phyloP scores from a whole-genome alignment of 2,113 vertebrate species.

The Thinocorus orbignyianus region DNA sequence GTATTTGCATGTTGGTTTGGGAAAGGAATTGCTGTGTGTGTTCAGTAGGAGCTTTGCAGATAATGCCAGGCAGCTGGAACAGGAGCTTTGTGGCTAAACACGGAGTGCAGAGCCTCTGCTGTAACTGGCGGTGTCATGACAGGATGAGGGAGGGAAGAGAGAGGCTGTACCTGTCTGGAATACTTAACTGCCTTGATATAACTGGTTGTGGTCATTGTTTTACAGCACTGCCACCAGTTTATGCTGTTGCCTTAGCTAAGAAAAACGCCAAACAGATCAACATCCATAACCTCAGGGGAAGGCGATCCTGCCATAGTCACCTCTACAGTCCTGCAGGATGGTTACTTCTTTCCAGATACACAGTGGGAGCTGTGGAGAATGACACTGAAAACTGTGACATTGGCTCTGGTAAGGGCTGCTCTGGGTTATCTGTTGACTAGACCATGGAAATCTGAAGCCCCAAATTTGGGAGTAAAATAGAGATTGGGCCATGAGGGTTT shows the following conservation, averaged over 20 bases:
- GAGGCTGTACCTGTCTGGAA: not conserved
- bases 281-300: constrained; percentile 78
- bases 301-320: constrained; percentile 85
- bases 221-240: constrained; percentile 76
- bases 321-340: constrained; percentile 88
- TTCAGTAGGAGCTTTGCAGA: not conserved
- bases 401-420: constrained; percentile 74
- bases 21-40: not conserved
- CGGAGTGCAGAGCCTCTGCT: not conserved
- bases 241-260: constrained; percentile 81
- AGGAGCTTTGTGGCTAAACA: not conserved
- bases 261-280: constrained; percentile 75
- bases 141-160: not conserved
- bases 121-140: not conserved
- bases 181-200: not conserved
- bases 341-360: constrained; percentile 81
- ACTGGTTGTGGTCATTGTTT: not conserved
- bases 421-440: not conserved
- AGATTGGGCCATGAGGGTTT: not conserved
- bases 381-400: constrained; percentile 76
- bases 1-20: not conserved
- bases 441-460: not conserved
- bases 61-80: not conserved
- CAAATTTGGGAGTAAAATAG: not conserved
- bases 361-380: constrained; percentile 66